Evolutionary conservation across 2,888 invertebrate species (phyloP), one percentile per base, ranked within the genome.

Genomic region (Alcis repandata): DNA sequence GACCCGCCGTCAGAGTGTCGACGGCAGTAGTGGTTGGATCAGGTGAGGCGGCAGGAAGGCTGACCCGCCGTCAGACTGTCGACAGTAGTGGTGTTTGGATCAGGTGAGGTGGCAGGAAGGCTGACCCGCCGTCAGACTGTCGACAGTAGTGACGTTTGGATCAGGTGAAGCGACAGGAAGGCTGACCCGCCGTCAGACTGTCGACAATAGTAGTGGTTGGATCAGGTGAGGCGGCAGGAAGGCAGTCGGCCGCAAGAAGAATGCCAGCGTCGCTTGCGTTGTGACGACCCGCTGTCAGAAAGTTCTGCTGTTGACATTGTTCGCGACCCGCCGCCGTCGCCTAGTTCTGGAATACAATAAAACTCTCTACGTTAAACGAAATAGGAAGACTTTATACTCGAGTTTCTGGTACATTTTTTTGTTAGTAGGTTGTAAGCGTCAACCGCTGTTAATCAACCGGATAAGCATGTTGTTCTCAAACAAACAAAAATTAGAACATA

Each of bases 181-280:
- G n/a, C n/a, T n/a, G 27, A 27, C 27, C 27, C 6, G 27, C 27
- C 27, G 6, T 27, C 27, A 27, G 27, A 27, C 27, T 27, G 27
- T 27, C 27, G 27, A 27, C 27, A 27, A 6, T 27, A 69, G 36
- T 38, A 11, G 58, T 27, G 33, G 43, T 52, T 63, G 27, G 72
- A 86, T 92, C 92, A 93, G 74, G 93, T 91, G 79, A 93, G 91
- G 9, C 91, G 86, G 76, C 93, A 93, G 0, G 90, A 84, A 0
- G 93, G 92, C 69, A 92, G 82, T 2, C 92, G 89, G 46, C 91
- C 92, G 80, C 93, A 93, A 1, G 92, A 89, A 2, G 92, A 92
- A 74, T 92, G 91, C 93, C 93, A 93, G 57, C 92, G 88, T 0
- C 87, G 85, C 79, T 93, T 93, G 75, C 87, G 87, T 1, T 82